Conservation (phyloP, 2,797 vertebrate species). For the Gallinago solitaria region DNA sequence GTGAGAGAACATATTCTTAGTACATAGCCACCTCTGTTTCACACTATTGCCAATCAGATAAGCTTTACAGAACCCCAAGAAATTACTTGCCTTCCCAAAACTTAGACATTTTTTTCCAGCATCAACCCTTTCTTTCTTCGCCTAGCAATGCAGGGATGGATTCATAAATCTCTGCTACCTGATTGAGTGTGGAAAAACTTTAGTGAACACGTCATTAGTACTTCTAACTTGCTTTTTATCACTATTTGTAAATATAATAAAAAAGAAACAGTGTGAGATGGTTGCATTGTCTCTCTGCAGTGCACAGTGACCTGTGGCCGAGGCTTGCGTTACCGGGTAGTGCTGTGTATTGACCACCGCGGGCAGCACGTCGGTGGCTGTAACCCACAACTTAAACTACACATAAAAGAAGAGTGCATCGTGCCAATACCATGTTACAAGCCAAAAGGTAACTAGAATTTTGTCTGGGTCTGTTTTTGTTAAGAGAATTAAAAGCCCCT, state of each 20-base stretch:
- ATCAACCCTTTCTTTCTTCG: neutral
- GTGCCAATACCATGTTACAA: slow-evolving; percentile 88
- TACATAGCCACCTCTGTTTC: neutral
- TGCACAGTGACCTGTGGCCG: slow-evolving; percentile 93
- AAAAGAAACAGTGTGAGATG: neutral
- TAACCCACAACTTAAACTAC: slow-evolving; percentile 84
- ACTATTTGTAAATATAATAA: neutral
- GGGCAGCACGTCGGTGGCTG: slow-evolving; percentile 93
- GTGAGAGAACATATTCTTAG: neutral
- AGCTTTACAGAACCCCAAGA: neutral
- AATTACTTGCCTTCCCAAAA: neutral
- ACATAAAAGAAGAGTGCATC: slow-evolving; percentile 93
- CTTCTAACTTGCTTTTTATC: neutral
- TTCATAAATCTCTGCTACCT: accelerated
- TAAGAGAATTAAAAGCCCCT: slow-evolving; percentile 44
- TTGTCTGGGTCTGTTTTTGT: slow-evolving; percentile 45
- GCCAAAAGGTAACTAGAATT: slow-evolving; percentile 82
- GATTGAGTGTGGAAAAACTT: neutral
- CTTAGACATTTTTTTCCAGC: neutral
- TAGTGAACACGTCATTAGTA: accelerated
- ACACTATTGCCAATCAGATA: neutral
- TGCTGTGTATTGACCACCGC: slow-evolving; percentile 89
- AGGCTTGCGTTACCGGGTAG: slow-evolving; percentile 90
- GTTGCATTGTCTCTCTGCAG: slow-evolving; percentile 64
- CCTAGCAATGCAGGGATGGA: neutral